These are phyloP conservation scores for Chaetodon trifascialis DNA, from an alignment of 2,113 vertebrate genomes.

Conservation along the genomic window DNA sequence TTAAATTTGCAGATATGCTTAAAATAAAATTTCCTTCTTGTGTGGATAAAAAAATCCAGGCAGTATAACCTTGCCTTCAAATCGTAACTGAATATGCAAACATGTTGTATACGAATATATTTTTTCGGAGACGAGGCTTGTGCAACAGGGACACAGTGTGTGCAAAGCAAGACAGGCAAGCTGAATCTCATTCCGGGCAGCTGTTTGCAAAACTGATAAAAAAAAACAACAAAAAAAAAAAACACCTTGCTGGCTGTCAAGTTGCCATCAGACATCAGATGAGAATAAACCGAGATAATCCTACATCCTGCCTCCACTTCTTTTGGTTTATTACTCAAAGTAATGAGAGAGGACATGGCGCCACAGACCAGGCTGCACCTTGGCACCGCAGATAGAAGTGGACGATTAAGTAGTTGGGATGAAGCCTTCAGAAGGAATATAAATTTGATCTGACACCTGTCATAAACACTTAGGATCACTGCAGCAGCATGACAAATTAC, in stretches of 20 bases:
- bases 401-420: slow-evolving; percentile 72
- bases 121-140: background rate
- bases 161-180: slow-evolving; percentile 17
- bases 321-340: slow-evolving; percentile 70
- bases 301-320: slow-evolving; percentile 33
- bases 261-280: slow-evolving; percentile 29
- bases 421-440: slow-evolving; percentile 71
- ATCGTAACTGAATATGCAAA: background rate
- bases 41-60: background rate
- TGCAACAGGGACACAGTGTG: background rate
- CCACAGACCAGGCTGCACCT: slow-evolving; percentile 59
- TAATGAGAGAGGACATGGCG: slow-evolving; percentile 71
- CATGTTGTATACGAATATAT: background rate
- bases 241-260: slow-evolving; percentile 37
- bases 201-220: slow-evolving; percentile 23
- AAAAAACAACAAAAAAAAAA: background rate
- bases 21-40: background rate
- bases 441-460: slow-evolving; percentile 82
- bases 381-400: slow-evolving; percentile 59
- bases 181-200: background rate
- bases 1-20: background rate
- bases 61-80: background rate
- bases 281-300: slow-evolving; percentile 42
- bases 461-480: slow-evolving; percentile 75
- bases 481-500: slow-evolving; percentile 70